Evolutionary conservation across 1,140 invertebrate species (phyloP), one percentile per base, ranked within the genome.

Genomic region (Drosophila subpulchrella): DNA sequence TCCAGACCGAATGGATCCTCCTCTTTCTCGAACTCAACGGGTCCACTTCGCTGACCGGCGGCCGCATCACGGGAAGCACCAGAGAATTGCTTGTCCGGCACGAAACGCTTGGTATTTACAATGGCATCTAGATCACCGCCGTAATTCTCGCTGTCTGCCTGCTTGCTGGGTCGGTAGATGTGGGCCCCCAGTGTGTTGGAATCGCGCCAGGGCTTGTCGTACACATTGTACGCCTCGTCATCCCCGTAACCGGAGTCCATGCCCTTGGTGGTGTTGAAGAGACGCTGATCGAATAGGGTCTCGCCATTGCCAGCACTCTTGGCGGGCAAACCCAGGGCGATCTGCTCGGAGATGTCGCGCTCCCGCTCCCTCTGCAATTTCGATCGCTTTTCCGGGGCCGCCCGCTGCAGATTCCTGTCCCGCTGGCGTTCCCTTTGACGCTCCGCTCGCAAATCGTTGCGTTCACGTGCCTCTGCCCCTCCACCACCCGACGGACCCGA

Each of bases 311-410:
- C 93, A 10, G 94, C 93, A 6, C 95, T 94, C 85, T 98, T 98
- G 4, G 98, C 97, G 0, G 99, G 99, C 91, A 99, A 92, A 5
- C 98, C 99, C 6, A 99, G 93, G 0, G 99, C 99, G 85, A 99
- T 99, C 94, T 99, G 98, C 92, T 99, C 99, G 68, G 97, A 99
- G 60, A 99, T 99, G 92, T 99, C 99, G 24, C 99, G 95, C 81
- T 99, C 99, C 4, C 98, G 94, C 83, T 99, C 97, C 34, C 96
- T 94, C 81, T 98, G 97, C 55, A 99, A 91, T 83, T 97, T 96
- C 6, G 97, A 96, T 65, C 95, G 95, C 91, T 99, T 99, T 89
- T 99, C 98, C 0, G 98, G 98, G 13, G 97, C 98, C 27, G 97
- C 98, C 67, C 98, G 94, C 0, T 97, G 95, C 50, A 99, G 93